Base-by-base conservation (phyloP, 2,113 vertebrate species). In the Arvicanthis niloticus region DNA sequence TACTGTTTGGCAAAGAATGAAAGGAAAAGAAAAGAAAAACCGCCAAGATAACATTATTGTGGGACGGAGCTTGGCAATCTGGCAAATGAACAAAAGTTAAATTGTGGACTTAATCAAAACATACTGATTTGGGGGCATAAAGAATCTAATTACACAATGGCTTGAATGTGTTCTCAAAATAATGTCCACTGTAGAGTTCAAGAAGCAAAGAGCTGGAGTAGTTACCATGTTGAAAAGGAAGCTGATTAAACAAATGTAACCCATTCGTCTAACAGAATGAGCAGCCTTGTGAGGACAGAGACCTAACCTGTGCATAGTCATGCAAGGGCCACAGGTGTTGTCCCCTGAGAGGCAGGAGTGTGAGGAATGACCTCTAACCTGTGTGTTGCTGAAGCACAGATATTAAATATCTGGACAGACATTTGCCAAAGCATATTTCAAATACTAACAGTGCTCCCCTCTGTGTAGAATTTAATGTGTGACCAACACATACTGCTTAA, bases 1-100 rank as follows among this genome's bases (percentile, higher is more conserved):
- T 94, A 9, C 73, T 34, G n/a, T 76, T 94, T 93, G 87, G 21
- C 42, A 86, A 85, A 68, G 60, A 91, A 60, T 92, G n/a, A 80
- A 94, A 73, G 24, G 26, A 87, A 45, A 40, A 15, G 26, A 82
- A 45, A 73, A 48, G 67, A 68, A 42, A 22, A 73, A 22, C 17
- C 8, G n/a, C 72, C 12, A 26, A 62, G 51, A 67, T 60, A 40
- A 37, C 53, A 5, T 26, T 22, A 17, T 6, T 22, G 13, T 93
- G 51, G 48, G 58, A 84, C 80, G 56, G 81, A 88, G 31, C 91
- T 84, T 17, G 65, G 15, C 9, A 26, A 91, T n/a, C 67, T 86
- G 77, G 76, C 21, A 91, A 91, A 62, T 10, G 65, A 48, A 60
- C n/a, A 89, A 88, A 95, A 81, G 72, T 58, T 65, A 86, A 77